Conservation (phyloP, 2,888 invertebrate species). For the Lepidochrysops patricia region DNA sequence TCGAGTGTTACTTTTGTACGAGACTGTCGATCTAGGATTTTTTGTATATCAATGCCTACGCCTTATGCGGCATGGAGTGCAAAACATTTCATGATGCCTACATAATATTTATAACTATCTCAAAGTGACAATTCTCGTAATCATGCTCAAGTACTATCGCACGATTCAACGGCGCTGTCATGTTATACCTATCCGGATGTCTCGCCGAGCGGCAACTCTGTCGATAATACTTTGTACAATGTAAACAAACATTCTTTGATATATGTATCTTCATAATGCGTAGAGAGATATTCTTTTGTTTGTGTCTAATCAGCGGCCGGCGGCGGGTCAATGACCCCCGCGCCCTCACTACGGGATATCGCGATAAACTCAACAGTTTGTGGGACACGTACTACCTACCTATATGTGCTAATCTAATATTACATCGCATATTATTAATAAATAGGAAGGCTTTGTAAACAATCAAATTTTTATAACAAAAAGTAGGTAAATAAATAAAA, state of each 20-base stretch:
- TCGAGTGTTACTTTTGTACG: too few relatives aligned
- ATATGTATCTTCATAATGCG: neutral
- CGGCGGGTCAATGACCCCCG: constrained; percentile 28
- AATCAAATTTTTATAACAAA: too few relatives aligned
- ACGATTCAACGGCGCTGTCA: too few relatives aligned
- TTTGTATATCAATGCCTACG: too few relatives aligned
- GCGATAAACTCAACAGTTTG: constrained; percentile 17
- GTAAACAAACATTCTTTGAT: neutral
- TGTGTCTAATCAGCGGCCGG: constrained; percentile 30
- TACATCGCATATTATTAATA: neutral
- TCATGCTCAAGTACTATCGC: too few relatives aligned
- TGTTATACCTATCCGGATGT: too few relatives aligned
- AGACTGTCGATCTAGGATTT: too few relatives aligned
- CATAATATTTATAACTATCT: neutral
- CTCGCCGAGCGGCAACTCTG: too few relatives aligned
- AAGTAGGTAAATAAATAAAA: too few relatives aligned
- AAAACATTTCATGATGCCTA: neutral
- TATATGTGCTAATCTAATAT: neutral
- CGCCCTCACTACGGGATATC: constrained; percentile 23
- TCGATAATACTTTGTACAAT: too few relatives aligned
- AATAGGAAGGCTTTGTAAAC: too few relatives aligned
- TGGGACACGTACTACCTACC: constrained; percentile 11
- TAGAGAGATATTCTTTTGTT: constrained; percentile 14
- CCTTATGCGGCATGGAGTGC: neutral
- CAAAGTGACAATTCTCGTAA: too few relatives aligned